These are phyloP conservation scores for Cylloceria caligata DNA, from an alignment of 2,888 invertebrate species.

Conservation along the genomic window DNA sequence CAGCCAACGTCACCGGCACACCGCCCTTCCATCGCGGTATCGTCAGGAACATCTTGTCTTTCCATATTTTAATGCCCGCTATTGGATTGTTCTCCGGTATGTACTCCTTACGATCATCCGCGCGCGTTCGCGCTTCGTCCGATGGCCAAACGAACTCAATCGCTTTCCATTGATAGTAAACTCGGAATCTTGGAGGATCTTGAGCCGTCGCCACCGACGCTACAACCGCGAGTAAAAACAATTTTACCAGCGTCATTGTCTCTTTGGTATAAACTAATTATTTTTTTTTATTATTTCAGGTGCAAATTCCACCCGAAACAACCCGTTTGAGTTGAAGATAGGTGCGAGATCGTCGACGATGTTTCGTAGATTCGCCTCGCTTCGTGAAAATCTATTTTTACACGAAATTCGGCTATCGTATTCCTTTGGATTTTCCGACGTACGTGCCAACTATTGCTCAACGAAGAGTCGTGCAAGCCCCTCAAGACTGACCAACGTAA, in stretches of 20 bases:
- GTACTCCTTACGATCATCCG: constrained; percentile 87
- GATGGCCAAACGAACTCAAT: constrained; percentile 90
- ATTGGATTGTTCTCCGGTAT: constrained; percentile 89
- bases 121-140: constrained; percentile 86
- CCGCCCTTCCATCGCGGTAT: constrained; percentile 90
- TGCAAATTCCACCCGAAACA: background rate
- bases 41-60: constrained; percentile 89
- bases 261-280: background rate
- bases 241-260: constrained; percentile 57
- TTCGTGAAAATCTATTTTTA: constrained; percentile 52
- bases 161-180: constrained; percentile 90
- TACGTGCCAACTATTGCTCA: constrained; percentile 63
- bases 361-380: background rate
- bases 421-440: constrained; percentile 48
- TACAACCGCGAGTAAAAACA: constrained; percentile 63
- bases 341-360: background rate
- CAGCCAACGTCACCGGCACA: constrained; percentile 89
- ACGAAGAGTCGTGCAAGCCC: constrained; percentile 23
- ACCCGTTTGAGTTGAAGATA: background rate
- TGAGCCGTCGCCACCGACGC: constrained; percentile 59
- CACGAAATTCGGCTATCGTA: constrained; percentile 44
- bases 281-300: constrained; percentile 18
- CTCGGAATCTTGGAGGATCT: constrained; percentile 86
- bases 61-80: constrained; percentile 89
- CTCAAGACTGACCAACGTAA: background rate